phyloP scores from a whole-genome alignment of 2,888 invertebrate species.

The Pristionchus fissidentatus region DNA sequence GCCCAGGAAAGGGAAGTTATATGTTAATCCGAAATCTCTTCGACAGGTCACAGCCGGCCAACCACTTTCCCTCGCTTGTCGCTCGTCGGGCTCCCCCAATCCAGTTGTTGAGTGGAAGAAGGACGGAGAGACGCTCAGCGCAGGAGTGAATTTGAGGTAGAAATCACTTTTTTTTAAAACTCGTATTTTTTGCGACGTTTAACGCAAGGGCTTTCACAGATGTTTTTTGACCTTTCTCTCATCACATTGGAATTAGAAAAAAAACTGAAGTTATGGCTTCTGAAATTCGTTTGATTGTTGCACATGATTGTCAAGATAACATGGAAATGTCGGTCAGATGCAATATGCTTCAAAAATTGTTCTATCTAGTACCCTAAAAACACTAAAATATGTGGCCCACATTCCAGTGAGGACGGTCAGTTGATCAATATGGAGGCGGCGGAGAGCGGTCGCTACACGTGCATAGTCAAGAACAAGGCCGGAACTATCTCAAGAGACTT shows the following conservation, averaged over 20 bases:
- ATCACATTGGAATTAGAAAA: too few relatives aligned
- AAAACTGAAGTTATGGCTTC: too few relatives aligned
- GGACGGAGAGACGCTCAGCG: conserved; percentile 58
- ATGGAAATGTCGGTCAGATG: too few relatives aligned
- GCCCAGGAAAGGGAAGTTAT: too few relatives aligned
- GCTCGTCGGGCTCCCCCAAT: conserved; percentile 60
- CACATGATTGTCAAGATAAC: too few relatives aligned
- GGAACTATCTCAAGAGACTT: conserved; percentile 71
- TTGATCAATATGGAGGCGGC: conserved; percentile 57
- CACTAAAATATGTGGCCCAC: too few relatives aligned
- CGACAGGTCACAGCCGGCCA: conserved; percentile 36
- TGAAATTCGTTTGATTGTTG: too few relatives aligned
- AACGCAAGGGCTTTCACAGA: too few relatives aligned
- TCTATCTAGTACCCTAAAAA: too few relatives aligned
- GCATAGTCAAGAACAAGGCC: conserved; percentile 70
- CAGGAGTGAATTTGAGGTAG: neutral
- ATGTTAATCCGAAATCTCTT: too few relatives aligned
- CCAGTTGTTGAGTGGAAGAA: conserved; percentile 66
- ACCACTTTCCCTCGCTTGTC: conserved; percentile 55
- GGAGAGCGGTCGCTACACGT: conserved; percentile 64
- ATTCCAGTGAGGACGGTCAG: conserved; percentile 59
- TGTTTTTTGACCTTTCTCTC: neutral
- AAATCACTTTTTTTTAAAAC: neutral
- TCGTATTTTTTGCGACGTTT: too few relatives aligned
- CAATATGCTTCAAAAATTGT: too few relatives aligned